Percentiles rank a stretch among this genome's conserved stretches.
Evolutionary conservation across 2,888 invertebrate species (phyloP).

Genomic region (Meiosimyza platycephala): DNA sequence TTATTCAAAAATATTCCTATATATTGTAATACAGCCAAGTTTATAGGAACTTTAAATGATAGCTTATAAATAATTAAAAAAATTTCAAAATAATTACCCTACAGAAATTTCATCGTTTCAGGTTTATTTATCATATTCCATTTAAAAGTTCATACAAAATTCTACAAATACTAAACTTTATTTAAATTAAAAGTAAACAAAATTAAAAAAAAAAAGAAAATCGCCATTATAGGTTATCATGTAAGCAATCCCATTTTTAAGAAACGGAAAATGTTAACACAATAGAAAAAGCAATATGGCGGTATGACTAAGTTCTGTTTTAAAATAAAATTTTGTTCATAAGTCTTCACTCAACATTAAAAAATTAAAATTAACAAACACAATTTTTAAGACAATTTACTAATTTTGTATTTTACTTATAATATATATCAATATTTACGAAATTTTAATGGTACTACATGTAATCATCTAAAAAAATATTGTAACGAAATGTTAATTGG

Average conservation of each 20-base stretch:
- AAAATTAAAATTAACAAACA: slow-evolving; percentile 14
- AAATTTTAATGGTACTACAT: no score
- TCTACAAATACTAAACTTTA: slow-evolving; percentile 12
- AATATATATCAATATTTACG: no score
- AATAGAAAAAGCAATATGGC: slow-evolving; percentile 66
- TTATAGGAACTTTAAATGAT: neutral
- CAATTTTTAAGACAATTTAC: slow-evolving; percentile 14
- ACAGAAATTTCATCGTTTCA: slow-evolving; percentile 44
- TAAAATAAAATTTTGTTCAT: no score
- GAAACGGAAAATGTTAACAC: slow-evolving; percentile 42
- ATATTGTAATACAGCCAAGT: neutral
- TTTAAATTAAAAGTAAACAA: slow-evolving; percentile 8
- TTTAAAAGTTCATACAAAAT: slow-evolving; percentile 38
- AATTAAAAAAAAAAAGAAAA: slow-evolving; percentile 32
- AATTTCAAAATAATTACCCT: neutral
- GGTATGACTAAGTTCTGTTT: slow-evolving; percentile 61
- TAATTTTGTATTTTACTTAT: slow-evolving; percentile 5
- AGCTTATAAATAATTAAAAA: neutral
- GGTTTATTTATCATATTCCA: slow-evolving; percentile 48
- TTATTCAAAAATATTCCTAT: neutral
- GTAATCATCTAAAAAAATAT: no score
- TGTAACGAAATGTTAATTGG: no score
- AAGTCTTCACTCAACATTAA: no score
- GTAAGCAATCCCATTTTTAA: slow-evolving; percentile 15
- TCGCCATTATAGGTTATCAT: slow-evolving; percentile 38